These are phyloP conservation scores for Typhlichthys subterraneus DNA, from an alignment of 2,797 vertebrate genomes.

Conservation along the genomic window DNA sequence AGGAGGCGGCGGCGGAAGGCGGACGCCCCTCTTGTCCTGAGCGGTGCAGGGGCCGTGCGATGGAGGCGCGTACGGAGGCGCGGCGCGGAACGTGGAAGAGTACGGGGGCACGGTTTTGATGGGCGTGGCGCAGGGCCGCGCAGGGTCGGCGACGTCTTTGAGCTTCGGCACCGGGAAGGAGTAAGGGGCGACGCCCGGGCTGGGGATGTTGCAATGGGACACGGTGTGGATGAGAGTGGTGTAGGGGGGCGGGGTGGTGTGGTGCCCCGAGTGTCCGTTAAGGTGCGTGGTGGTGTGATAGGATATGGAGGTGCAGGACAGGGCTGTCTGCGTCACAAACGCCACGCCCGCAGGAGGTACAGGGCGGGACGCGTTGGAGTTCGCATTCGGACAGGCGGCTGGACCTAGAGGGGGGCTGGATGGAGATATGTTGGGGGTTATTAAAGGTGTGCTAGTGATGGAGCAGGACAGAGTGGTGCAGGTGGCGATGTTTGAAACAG, in stretches of 20 bases:
- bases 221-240: conserved; percentile 72
- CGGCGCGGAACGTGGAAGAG: conserved; percentile 74
- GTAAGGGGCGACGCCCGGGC: conserved; percentile 56
- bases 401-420: conserved; percentile 22
- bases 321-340: conserved; percentile 69
- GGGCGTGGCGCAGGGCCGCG: conserved; percentile 58
- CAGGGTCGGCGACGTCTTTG: conserved; percentile 65
- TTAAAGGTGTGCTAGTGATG: conserved; percentile 24
- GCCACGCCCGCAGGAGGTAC: conserved; percentile 34
- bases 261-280: conserved; percentile 33
- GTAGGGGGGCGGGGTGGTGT: conserved; percentile 55
- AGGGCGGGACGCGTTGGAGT: conserved; percentile 20
- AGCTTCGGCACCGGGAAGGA: conserved; percentile 64
- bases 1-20: conserved; percentile 77
- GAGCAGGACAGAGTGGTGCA: conserved; percentile 26
- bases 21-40: conserved; percentile 80
- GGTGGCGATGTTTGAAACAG: conserved; percentile 22
- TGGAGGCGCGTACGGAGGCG: conserved; percentile 72
- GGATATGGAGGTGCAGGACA: conserved; percentile 73
- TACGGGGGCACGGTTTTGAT: conserved; percentile 73
- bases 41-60: conserved; percentile 71
- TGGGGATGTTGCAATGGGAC: conserved; percentile 71
- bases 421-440: conserved; percentile 19
- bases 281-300: conserved; percentile 70
- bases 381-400: conserved; percentile 10